Conservation (phyloP, 2,113 vertebrate species). For the Hypanus sabinus region DNA sequence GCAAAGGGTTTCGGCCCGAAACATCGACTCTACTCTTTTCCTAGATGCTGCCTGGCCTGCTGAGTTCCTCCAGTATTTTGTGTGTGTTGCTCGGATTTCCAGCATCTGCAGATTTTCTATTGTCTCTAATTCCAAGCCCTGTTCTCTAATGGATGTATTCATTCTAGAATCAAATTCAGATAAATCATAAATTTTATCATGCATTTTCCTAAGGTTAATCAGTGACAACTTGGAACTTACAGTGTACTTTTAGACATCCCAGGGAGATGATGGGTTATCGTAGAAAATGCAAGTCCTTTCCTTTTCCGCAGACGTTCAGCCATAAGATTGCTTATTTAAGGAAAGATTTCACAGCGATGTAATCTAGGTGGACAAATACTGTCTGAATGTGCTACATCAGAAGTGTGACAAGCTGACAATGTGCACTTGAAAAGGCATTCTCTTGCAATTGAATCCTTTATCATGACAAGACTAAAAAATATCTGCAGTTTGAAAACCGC, state of each 20-base stretch:
- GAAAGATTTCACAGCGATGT: neutral
- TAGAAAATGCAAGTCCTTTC: neutral
- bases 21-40: too few species aligned
- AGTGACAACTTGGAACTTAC: neutral
- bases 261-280: neutral
- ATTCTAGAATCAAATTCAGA: neutral
- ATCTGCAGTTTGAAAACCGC: neutral
- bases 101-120: too few species aligned
- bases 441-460: neutral
- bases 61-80: too few species aligned
- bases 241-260: neutral
- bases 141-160: neutral
- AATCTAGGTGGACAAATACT: neutral
- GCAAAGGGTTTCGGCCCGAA: too few species aligned
- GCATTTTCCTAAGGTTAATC: neutral
- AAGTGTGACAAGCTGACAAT: neutral
- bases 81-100: too few species aligned
- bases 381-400: neutral
- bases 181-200: neutral
- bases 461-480: neutral
- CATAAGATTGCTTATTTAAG: neutral
- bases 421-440: neutral
- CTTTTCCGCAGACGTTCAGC: neutral
- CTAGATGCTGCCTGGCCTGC: too few species aligned
- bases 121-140: neutral